phyloP scores from a whole-genome alignment of 2,113 vertebrate genomes.

The Garra rufa region DNA sequence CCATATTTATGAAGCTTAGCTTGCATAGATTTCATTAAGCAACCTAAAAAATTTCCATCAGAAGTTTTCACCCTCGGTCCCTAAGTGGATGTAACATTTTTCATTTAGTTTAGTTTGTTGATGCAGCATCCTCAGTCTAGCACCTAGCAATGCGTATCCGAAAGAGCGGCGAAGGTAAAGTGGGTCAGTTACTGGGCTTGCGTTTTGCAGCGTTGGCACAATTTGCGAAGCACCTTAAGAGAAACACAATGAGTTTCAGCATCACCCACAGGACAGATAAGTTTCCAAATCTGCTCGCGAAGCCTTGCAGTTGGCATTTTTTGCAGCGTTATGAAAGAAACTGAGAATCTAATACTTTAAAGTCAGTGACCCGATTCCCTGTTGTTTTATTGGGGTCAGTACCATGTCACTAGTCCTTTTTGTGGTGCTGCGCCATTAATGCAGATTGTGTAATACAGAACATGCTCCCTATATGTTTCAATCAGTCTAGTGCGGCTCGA shows the following conservation, averaged over 20 bases:
- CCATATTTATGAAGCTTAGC: background rate
- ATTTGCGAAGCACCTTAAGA: background rate
- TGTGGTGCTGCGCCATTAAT: background rate
- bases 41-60: background rate
- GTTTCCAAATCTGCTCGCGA: background rate
- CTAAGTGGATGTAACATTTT: background rate
- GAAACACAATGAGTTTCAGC: conserved; percentile 28
- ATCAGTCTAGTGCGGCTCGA: conserved; percentile 5
- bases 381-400: conserved; percentile 6
- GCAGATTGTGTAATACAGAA: background rate
- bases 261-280: background rate
- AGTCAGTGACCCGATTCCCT: conserved; percentile 27
- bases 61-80: background rate
- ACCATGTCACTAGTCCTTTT: background rate
- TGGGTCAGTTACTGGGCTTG: conserved; percentile 38
- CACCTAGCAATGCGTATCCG: background rate
- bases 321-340: background rate
- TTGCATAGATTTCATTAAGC: background rate
- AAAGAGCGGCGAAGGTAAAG: conserved; percentile 13
- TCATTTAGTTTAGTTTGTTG: background rate
- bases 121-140: background rate
- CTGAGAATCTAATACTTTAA: background rate
- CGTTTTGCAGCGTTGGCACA: background rate
- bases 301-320: background rate
- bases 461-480: conserved; percentile 23